These are phyloP conservation scores for Mongoloraphidia duomilia DNA, from an alignment of 2,888 invertebrate species.

Conservation along the genomic window DNA sequence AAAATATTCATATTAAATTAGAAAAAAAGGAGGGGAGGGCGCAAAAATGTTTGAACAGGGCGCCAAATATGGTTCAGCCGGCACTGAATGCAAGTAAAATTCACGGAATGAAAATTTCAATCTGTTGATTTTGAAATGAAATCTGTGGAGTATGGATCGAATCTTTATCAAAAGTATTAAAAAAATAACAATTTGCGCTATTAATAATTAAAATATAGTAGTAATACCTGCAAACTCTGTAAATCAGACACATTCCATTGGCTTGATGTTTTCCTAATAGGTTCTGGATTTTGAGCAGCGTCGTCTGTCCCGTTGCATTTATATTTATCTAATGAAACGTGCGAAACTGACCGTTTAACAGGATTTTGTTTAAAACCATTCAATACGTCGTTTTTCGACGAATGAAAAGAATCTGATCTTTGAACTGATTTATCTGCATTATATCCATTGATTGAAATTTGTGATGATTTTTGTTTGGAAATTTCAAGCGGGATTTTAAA, in stretches of 20 bases:
- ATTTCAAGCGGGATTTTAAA: too few species aligned
- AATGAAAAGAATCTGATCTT: constrained; percentile 13
- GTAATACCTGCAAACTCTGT: constrained; percentile 30
- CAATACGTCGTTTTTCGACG: constrained; percentile 11
- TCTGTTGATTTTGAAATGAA: too few species aligned
- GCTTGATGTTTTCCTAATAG: constrained; percentile 25
- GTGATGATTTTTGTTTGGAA: too few species aligned
- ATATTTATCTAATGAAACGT: constrained; percentile 27
- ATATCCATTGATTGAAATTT: too few species aligned
- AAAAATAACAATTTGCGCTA: neutral
- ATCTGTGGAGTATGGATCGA: too few species aligned
- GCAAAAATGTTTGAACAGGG: too few species aligned
- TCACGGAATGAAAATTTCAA: too few species aligned
- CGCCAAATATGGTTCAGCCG: too few species aligned
- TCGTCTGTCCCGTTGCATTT: constrained; percentile 11
- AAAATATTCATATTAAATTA: too few species aligned
- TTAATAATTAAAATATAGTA: neutral
- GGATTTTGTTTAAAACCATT: constrained; percentile 21
- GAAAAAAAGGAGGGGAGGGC: too few species aligned
- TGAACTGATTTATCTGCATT: constrained; percentile 6
- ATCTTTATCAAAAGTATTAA: neutral
- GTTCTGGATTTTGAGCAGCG: constrained; percentile 12
- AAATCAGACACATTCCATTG: constrained; percentile 30
- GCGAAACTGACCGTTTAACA: constrained; percentile 31
- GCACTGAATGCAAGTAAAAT: too few species aligned